Conservation (phyloP, 2,888 invertebrate species). For the Hirtodrosophila cameraria region DNA sequence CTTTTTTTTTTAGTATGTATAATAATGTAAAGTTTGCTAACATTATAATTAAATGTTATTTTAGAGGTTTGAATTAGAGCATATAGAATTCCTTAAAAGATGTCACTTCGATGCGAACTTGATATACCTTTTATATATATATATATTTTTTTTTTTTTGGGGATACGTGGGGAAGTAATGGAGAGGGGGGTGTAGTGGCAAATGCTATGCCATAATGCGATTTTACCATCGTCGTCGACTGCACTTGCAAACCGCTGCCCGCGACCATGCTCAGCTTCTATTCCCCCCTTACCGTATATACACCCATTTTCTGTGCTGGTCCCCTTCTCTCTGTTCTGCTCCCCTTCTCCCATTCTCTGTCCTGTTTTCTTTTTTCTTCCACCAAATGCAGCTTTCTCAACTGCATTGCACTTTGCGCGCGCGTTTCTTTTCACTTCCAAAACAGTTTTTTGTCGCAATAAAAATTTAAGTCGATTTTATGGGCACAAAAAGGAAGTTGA, state of each 20-base stretch:
- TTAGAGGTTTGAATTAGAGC: too few relatives aligned
- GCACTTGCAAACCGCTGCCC: slow-evolving; percentile 46
- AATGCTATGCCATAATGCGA: slow-evolving; percentile 60
- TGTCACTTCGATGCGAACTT: not conserved
- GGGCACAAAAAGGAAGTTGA: slow-evolving; percentile 60
- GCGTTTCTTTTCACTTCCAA: slow-evolving; percentile 60
- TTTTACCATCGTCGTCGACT: slow-evolving; percentile 47
- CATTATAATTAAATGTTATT: too few relatives aligned
- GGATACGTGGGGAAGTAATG: slow-evolving; percentile 9
- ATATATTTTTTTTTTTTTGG: not conserved
- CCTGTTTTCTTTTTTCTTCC: too few relatives aligned
- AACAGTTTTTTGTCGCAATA: slow-evolving; percentile 71
- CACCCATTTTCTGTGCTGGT: not conserved
- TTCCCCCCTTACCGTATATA: not conserved
- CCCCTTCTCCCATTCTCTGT: not conserved
- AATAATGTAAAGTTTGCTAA: too few relatives aligned
- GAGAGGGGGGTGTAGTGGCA: not conserved
- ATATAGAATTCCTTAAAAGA: too few relatives aligned
- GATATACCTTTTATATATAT: not conserved
- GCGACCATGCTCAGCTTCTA: slow-evolving; percentile 10
- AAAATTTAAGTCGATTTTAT: slow-evolving; percentile 78
- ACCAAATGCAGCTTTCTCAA: slow-evolving; percentile 18
- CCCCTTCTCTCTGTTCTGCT: not conserved
- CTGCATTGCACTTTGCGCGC: slow-evolving; percentile 49
- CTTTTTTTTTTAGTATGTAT: too few relatives aligned